Conservation (phyloP, 1,140 invertebrate genomes). For the Drosophila ogumai region DNA sequence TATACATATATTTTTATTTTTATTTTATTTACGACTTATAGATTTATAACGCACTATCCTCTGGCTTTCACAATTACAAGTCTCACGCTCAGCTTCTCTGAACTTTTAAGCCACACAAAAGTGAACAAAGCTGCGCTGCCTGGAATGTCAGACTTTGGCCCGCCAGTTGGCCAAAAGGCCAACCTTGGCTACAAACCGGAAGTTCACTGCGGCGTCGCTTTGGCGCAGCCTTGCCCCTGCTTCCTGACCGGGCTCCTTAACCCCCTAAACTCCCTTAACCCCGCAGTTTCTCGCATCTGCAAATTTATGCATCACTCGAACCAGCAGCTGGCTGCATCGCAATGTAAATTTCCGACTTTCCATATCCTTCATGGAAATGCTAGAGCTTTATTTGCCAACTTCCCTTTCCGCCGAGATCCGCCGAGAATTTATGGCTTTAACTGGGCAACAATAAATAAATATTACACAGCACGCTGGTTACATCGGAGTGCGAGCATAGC, state of each 20-base stretch:
- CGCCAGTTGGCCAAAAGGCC: slow-evolving; percentile 61
- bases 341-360: slow-evolving; percentile 49
- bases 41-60: slow-evolving; percentile 9
- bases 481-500: slow-evolving; percentile 20
- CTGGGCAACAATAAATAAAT: slow-evolving; percentile 50
- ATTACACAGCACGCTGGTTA: slow-evolving; percentile 36
- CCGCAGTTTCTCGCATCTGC: slow-evolving; percentile 7
- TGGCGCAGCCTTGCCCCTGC: slow-evolving; percentile 33
- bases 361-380: slow-evolving; percentile 40
- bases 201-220: slow-evolving; percentile 67
- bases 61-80: slow-evolving; percentile 56
- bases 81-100: slow-evolving; percentile 22
- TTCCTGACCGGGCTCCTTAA: slow-evolving; percentile 1
- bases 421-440: slow-evolving; percentile 39
- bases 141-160: slow-evolving; percentile 33
- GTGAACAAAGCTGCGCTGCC: slow-evolving; percentile 48
- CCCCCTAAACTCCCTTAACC: background rate
- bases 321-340: slow-evolving; percentile 33
- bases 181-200: slow-evolving; percentile 75
- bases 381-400: slow-evolving; percentile 35
- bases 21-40: background rate
- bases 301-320: slow-evolving; percentile 46
- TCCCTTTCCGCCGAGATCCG: slow-evolving; percentile 21
- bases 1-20: background rate
- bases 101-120: slow-evolving; percentile 54